Percentiles rank a stretch among this genome's conserved stretches.
phyloP scores from a whole-genome alignment of 2,888 invertebrate species.

The Drosophila rellima region DNA sequence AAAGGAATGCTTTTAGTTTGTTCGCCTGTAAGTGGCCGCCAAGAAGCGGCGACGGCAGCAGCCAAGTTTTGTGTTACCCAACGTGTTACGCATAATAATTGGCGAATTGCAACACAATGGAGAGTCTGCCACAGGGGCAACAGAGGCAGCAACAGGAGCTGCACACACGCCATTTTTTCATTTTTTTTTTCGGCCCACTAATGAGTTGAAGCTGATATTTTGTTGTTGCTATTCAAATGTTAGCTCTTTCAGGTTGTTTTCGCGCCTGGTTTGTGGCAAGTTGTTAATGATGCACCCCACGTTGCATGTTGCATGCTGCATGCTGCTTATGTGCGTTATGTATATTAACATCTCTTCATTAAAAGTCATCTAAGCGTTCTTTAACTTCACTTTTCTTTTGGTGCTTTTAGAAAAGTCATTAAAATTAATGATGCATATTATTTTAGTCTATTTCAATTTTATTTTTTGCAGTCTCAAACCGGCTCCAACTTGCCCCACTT shows the following conservation, averaged over 20 bases:
- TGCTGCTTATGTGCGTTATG: slow-evolving; percentile 21
- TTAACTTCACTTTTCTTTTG: slow-evolving; percentile 33
- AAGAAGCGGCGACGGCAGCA: slow-evolving; percentile 11
- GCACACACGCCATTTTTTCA: slow-evolving; percentile 4
- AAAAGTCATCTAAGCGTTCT: slow-evolving; percentile 50
- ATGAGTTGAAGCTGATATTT: slow-evolving; percentile 30
- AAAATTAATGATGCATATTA: slow-evolving; percentile 75
- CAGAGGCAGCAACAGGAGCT: slow-evolving; percentile 22
- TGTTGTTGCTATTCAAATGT: slow-evolving; percentile 14
- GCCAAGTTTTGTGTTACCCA: slow-evolving; percentile 61
- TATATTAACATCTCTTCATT: slow-evolving; percentile 55
- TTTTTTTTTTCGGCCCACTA: slow-evolving; percentile 20
- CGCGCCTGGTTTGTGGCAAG: slow-evolving; percentile 43
- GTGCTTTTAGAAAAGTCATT: slow-evolving; percentile 61
- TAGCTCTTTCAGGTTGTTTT: slow-evolving; percentile 19
- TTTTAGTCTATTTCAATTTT: slow-evolving; percentile 1
- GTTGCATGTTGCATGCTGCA: slow-evolving; percentile 16
- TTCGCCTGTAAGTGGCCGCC: slow-evolving; percentile 56
- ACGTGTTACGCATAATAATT: slow-evolving; percentile 79
- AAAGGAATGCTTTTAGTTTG: slow-evolving; percentile 78
- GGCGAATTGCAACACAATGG: slow-evolving; percentile 65
- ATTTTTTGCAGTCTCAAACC: background rate
- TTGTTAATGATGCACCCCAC: slow-evolving; percentile 48
- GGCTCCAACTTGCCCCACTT: background rate
- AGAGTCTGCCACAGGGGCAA: slow-evolving; percentile 25